phyloP scores from a whole-genome alignment of 2,113 vertebrate genomes.

The Podarcis muralis region DNA sequence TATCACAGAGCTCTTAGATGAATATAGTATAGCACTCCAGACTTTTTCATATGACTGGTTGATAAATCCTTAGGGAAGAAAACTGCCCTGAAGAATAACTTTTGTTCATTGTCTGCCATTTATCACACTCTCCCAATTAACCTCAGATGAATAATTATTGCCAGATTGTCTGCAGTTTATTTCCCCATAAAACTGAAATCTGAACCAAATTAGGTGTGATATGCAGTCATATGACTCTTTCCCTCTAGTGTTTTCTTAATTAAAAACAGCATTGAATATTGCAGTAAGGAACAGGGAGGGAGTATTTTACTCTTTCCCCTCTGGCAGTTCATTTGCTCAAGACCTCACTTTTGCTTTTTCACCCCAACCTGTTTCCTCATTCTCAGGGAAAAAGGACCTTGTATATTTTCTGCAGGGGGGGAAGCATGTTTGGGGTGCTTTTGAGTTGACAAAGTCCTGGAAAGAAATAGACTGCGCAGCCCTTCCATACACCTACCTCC shows the following conservation, averaged over 20 bases:
- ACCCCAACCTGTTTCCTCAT: not conserved
- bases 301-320: not conserved
- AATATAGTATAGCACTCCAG: not conserved
- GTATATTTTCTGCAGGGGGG: not conserved
- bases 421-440: not conserved
- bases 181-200: not conserved
- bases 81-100: not conserved
- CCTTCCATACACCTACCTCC: no score
- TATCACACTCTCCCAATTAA: not conserved
- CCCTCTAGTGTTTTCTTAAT: no score
- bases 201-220: not conserved
- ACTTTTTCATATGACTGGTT: not conserved
- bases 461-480: not conserved
- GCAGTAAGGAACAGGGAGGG: not conserved
- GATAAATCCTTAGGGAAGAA: not conserved
- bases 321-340: not conserved
- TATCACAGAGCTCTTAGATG: not conserved
- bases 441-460: not conserved
- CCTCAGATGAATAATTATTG: not conserved
- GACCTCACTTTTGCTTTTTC: not conserved
- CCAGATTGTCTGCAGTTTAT: not conserved
- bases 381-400: not conserved
- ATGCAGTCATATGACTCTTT: no score
- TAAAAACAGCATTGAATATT: not conserved
- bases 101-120: not conserved